Evolutionary conservation across 2,113 vertebrate species (phyloP).

Genomic region (Otocyon megalotis): DNA sequence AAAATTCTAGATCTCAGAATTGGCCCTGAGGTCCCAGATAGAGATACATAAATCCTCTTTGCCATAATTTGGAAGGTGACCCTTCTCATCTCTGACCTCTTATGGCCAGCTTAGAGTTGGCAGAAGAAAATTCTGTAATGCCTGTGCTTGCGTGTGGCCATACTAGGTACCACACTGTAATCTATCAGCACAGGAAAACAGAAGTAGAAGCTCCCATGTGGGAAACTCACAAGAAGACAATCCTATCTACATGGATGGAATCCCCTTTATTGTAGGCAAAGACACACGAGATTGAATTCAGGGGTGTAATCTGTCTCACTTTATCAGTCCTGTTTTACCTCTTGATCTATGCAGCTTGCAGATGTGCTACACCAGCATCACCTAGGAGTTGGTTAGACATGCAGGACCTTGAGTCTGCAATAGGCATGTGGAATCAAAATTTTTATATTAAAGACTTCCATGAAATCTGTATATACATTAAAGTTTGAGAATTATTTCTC

Average conservation of each 20-base stretch:
- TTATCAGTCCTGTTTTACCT: neutral
- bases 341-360: neutral
- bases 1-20: neutral
- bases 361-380: too few relatives aligned
- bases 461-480: neutral
- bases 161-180: neutral
- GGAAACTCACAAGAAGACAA: neutral
- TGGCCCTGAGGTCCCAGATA: neutral
- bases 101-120: neutral
- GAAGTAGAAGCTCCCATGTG: neutral
- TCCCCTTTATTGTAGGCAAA: neutral
- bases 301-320: neutral
- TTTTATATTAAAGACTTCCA: neutral
- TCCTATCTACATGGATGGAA: neutral
- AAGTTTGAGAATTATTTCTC: neutral
- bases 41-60: neutral
- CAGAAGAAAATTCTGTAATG: neutral
- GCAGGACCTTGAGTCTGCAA: neutral
- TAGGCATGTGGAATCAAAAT: neutral
- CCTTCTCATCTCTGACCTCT: neutral
- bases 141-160: neutral
- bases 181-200: too few relatives aligned
- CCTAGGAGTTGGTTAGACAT: neutral
- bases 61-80: neutral
- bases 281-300: neutral